Percentiles rank a stretch among this genome's conserved stretches.
These are phyloP conservation scores for Sitobion miscanthi DNA, from an alignment of 1,140 invertebrate species.

Conservation along the genomic window DNA sequence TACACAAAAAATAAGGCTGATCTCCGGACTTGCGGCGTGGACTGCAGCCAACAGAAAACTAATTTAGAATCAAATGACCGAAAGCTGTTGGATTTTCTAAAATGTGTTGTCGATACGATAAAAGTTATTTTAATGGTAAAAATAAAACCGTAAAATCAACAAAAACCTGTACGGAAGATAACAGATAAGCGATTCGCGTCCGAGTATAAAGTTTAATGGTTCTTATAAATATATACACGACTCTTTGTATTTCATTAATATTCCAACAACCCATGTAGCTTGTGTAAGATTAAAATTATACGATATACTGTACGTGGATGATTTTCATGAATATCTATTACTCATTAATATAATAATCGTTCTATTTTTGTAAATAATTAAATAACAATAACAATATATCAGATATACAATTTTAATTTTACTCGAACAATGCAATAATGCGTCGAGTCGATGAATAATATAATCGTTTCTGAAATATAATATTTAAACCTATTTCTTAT, in stretches of 20 bases:
- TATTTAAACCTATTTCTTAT: neutral
- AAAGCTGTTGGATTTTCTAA: slow-evolving; percentile 33
- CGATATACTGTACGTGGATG: neutral
- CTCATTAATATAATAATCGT: neutral
- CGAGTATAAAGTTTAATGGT: neutral
- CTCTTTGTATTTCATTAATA: neutral
- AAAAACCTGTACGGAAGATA: neutral
- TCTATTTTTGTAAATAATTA: neutral
- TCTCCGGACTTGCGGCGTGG: neutral
- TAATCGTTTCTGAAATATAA: neutral
- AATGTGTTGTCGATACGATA: neutral
- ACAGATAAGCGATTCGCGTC: neutral
- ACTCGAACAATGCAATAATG: neutral
- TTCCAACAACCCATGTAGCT: neutral
- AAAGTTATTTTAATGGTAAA: neutral
- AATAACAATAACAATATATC: neutral
- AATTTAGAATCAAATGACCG: slow-evolving; percentile 36
- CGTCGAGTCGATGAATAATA: neutral
- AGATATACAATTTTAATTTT: too few relatives aligned
- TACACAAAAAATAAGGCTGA: neutral
- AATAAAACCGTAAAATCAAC: slow-evolving; percentile 8
- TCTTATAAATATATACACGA: neutral
- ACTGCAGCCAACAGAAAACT: neutral
- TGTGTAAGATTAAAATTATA: neutral
- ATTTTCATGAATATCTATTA: neutral